Percentiles rank a stretch among this genome's conserved stretches.
Evolutionary conservation across 2,797 vertebrate species (phyloP).

Genomic region (Decapterus maruadsi): DNA sequence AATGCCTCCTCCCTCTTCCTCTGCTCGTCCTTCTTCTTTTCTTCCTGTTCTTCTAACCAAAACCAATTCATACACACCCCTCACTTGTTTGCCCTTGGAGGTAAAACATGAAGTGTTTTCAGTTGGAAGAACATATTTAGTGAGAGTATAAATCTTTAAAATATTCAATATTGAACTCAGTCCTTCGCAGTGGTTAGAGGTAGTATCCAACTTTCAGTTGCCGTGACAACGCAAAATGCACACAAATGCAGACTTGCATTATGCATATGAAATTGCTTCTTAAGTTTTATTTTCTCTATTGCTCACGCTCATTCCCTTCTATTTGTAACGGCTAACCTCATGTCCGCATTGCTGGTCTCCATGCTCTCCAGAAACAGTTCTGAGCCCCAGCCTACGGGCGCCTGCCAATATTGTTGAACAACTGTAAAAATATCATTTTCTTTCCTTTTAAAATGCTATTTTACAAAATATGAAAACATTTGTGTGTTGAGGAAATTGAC

Average conservation of each 20-base stretch:
- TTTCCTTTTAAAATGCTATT: not conserved
- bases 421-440: conserved; percentile 2
- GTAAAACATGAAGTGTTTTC: conserved; percentile 31
- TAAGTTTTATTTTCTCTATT: not conserved
- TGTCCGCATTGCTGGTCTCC: not conserved
- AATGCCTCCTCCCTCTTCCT: conserved; percentile 10
- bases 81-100: conserved; percentile 28
- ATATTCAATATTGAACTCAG: conserved; percentile 32
- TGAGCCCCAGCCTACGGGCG: not conserved
- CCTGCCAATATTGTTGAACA: conserved; percentile 1
- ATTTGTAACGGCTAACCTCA: conserved; percentile 2
- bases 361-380: not conserved
- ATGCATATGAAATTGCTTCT: conserved; percentile 16
- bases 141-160: conserved; percentile 26
- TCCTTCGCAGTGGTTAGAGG: conserved; percentile 7
- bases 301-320: not conserved
- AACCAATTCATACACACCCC: conserved; percentile 1
- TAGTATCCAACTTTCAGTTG: conserved; percentile 40
- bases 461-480: no score
- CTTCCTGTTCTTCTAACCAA: conserved; percentile 4
- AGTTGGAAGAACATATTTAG: conserved; percentile 29
- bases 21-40: conserved; percentile 6
- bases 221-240: conserved; percentile 36
- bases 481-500: not conserved
- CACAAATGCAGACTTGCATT: conserved; percentile 15